Evolutionary conservation across 2,888 invertebrate genomes (phyloP), one percentile per base, ranked within the genome.

Genomic region (Drosophila anomalata): DNA sequence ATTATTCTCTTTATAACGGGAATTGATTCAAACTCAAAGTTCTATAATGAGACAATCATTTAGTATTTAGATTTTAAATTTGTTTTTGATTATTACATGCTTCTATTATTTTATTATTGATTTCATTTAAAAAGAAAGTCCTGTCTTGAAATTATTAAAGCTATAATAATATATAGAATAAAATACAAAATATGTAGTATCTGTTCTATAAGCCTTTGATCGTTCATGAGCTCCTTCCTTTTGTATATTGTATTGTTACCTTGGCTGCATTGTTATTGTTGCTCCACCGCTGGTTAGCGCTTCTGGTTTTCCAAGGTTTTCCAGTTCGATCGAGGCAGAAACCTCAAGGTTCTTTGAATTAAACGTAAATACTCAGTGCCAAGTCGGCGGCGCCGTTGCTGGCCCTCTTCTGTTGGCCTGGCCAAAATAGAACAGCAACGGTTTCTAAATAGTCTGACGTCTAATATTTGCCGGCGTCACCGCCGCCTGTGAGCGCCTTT

Each of bases 371-470:
- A 20, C 17, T 42, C 41, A 11, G 17, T 55, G 33, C 17, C 73
- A 65, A 54, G 48, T 46, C 54, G 42, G 54, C 65, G 48, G 59
- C 56, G 53, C 33, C 26, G 69, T 24, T 46, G 44, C 26, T 73
- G 73, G 54, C 63, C 55, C 73, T 73, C 84, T 89, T 88, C 88
- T 88, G 88, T 86, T 89, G 78, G 88, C 88, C 88, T 88, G 88
- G 84, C 78, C 70, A 77, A 76, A 86, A 86, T 88, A 88, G 88
- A 88, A 88, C 84, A 79, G 75, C 81, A 73, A 77, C 77, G 75
- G 77, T 77, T 78, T 86, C 89, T 89, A 87, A 83, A 85, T 73
- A 68, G 66, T 70, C 59, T 26, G 58, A 11, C 52, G 17, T 31
- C 42, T 14, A 29, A 33, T 58, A n/a, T 14, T 29, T 39, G 26